phyloP scores from a whole-genome alignment of 2,797 vertebrate genomes.

The Lagocephalus sceleratus region DNA sequence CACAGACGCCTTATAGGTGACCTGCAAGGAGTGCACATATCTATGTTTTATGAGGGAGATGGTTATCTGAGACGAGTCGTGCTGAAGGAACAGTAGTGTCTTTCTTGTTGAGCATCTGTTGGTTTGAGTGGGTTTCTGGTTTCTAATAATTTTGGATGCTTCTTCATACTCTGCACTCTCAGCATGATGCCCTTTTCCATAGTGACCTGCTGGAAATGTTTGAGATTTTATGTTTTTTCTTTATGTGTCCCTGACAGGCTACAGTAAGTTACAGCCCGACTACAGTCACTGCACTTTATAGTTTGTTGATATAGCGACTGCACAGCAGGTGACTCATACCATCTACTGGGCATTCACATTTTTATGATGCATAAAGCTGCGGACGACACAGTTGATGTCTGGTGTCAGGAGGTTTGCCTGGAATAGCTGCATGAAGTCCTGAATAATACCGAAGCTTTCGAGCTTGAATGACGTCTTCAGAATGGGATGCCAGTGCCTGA shows the following conservation, averaged over 20 bases:
- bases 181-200: background rate
- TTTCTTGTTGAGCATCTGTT: slow-evolving; percentile 50
- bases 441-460: too few species aligned
- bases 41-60: slow-evolving; percentile 43
- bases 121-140: slow-evolving; percentile 41
- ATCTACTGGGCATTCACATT: slow-evolving; percentile 10
- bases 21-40: slow-evolving; percentile 32
- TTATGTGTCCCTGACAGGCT: slow-evolving; percentile 6
- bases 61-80: slow-evolving; percentile 36
- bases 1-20: slow-evolving; percentile 13
- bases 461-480: too few species aligned
- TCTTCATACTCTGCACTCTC: background rate
- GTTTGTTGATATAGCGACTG: slow-evolving; percentile 17
- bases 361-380: background rate
- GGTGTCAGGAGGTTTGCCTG: too few species aligned
- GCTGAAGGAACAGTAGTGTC: slow-evolving; percentile 37
- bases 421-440: background rate
- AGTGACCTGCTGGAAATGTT: background rate
- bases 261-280: slow-evolving; percentile 16
- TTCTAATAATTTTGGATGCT: slow-evolving; percentile 18
- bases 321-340: slow-evolving; percentile 29
- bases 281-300: slow-evolving; percentile 26
- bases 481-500: too few species aligned
- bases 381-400: background rate
- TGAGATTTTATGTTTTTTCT: slow-evolving; percentile 9